Conservation (phyloP, 2,113 vertebrate species). For the Lampris megalopsis region DNA sequence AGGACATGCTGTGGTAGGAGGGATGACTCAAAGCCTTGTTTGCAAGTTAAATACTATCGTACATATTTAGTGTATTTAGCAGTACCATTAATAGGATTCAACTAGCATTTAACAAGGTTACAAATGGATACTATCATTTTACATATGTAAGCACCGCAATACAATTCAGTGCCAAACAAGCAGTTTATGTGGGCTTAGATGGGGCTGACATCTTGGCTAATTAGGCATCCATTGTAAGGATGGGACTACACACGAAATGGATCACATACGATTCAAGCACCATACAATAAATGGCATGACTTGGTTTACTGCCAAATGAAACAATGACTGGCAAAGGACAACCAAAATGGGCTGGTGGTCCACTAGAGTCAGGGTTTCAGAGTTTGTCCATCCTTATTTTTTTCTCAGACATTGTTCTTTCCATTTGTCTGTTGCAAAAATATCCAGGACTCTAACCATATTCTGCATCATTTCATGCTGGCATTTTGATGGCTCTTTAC, state of each 20-base stretch:
- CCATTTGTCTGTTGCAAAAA: slow-evolving; percentile 41
- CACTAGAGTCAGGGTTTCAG: not conserved
- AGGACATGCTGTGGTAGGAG: slow-evolving; percentile 37
- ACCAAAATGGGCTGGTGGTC: slow-evolving; percentile 3
- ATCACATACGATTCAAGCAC: not conserved
- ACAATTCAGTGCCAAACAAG: not conserved
- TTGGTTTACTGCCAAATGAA: not conserved
- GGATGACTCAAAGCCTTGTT: slow-evolving; percentile 24
- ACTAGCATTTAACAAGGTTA: slow-evolving; percentile 10
- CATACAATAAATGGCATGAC: not conserved
- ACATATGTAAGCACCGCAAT: not conserved
- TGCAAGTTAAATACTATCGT: slow-evolving; percentile 23
- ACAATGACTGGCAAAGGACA: slow-evolving; percentile 12
- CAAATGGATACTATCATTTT: slow-evolving; percentile 5
- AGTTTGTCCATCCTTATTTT: slow-evolving; percentile 2
- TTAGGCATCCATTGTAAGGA: too few relatives aligned
- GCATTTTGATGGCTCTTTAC: not conserved
- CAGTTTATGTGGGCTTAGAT: too few relatives aligned
- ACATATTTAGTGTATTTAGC: slow-evolving; percentile 13
- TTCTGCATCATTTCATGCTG: slow-evolving; percentile 46
- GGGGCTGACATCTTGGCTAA: too few relatives aligned
- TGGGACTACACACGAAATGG: not conserved
- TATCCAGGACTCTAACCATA: slow-evolving; percentile 43
- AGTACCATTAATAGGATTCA: not conserved
- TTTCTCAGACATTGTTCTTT: slow-evolving; percentile 9